Evolutionary conservation across 1,140 invertebrate genomes (phyloP).

Genomic region (Atta texana): DNA sequence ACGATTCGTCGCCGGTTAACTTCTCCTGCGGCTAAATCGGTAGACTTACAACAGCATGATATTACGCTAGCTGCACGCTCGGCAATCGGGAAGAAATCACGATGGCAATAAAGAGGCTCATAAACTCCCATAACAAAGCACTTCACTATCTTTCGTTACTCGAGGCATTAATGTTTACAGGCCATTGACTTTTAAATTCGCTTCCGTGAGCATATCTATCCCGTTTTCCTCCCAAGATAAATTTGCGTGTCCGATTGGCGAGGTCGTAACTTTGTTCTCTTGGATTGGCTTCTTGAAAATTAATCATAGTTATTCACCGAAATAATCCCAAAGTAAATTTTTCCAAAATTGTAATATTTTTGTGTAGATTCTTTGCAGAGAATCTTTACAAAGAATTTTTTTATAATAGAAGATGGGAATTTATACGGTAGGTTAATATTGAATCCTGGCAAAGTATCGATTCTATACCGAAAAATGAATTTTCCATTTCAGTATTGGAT

Average conservation of each 20-base stretch:
- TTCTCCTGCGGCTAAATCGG: slow-evolving; percentile 36
- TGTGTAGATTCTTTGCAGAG: neutral
- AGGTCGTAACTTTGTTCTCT: slow-evolving; percentile 29
- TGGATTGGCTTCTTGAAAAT: neutral
- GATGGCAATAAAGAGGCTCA: slow-evolving; percentile 63
- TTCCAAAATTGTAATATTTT: neutral
- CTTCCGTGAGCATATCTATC: slow-evolving; percentile 56
- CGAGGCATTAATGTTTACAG: slow-evolving; percentile 60
- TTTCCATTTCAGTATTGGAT: too few relatives aligned
- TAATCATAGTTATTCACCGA: neutral
- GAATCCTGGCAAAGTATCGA: too few relatives aligned
- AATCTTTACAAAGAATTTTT: slow-evolving; percentile 27
- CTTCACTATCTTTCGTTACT: slow-evolving; percentile 68
- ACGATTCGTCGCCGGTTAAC: slow-evolving; percentile 35
- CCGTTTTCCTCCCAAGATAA: slow-evolving; percentile 47
- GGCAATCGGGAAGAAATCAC: slow-evolving; percentile 62
- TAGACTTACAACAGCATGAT: slow-evolving; percentile 34
- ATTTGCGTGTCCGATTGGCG: slow-evolving; percentile 40
- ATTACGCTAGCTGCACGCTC: slow-evolving; percentile 21
- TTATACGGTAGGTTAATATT: too few relatives aligned
- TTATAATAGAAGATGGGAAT: too few relatives aligned
- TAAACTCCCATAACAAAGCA: slow-evolving; percentile 58
- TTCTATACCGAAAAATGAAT: too few relatives aligned
- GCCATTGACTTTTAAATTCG: slow-evolving; percentile 66
- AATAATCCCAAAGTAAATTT: neutral